Evolutionary conservation across 2,113 vertebrate genomes (phyloP).

Genomic region (Petrocephalus zakoni): DNA sequence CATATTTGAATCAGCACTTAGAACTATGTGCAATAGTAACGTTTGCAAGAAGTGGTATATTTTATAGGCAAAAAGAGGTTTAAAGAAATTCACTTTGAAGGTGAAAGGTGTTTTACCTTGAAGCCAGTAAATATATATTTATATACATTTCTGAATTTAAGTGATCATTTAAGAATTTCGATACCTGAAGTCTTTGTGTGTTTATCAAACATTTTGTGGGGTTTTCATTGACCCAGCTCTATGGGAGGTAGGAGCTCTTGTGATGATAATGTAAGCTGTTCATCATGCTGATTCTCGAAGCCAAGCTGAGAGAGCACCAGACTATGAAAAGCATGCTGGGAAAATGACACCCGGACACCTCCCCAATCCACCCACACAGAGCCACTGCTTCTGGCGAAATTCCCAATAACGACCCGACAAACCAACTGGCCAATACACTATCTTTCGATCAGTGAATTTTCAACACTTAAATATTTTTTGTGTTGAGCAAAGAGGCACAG

Average conservation of each 20-base stretch:
- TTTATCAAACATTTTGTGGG: neutral
- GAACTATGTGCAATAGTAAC: neutral
- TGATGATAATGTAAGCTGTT: neutral
- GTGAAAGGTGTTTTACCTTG: neutral
- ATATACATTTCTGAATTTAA: neutral
- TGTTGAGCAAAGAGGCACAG: neutral
- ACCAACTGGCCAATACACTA: neutral
- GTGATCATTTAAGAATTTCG: neutral
- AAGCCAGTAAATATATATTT: neutral
- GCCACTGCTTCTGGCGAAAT: neutral
- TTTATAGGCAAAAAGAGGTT: neutral
- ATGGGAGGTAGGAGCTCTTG: neutral
- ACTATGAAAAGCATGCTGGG: neutral
- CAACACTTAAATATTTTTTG: neutral
- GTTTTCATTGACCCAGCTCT: neutral
- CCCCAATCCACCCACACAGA: neutral
- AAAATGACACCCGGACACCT: neutral
- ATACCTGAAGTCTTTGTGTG: neutral
- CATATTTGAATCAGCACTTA: neutral
- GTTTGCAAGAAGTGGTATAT: neutral
- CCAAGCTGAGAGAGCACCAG: neutral
- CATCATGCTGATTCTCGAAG: neutral
- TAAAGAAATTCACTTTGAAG: neutral
- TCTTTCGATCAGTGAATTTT: neutral
- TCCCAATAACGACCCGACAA: neutral